Conservation (phyloP, 2,113 vertebrate species). For the Anhinga anhinga region DNA sequence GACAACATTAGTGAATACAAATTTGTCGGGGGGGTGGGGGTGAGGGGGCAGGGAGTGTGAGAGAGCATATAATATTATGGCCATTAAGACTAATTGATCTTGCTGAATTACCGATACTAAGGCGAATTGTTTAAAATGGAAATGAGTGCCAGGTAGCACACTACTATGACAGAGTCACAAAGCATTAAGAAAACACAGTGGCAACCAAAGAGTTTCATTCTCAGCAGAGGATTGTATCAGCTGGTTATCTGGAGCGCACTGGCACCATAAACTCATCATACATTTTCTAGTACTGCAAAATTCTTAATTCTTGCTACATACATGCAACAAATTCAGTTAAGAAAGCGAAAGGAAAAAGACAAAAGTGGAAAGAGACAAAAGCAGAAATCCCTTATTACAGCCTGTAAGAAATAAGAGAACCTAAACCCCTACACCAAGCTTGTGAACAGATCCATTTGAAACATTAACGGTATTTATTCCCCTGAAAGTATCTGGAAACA, state of each 20-base stretch:
- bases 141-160: background rate
- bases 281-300: background rate
- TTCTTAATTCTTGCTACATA: background rate
- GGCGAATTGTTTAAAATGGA: background rate
- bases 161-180: background rate
- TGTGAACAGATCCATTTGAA: background rate
- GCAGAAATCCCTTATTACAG: background rate
- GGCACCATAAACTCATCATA: background rate
- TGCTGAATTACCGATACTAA: background rate
- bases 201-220: background rate
- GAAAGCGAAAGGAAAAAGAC: background rate
- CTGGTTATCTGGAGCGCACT: background rate
- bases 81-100: background rate
- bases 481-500: background rate
- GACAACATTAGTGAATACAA: background rate
- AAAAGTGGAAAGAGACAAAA: background rate
- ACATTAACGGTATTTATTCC: background rate
- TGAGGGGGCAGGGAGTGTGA: accelerated
- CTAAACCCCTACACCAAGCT: background rate
- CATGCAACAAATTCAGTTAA: background rate
- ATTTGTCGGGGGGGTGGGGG: too few relatives aligned
- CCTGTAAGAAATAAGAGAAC: background rate
- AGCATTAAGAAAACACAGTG: background rate
- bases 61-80: background rate
- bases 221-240: background rate